These are phyloP conservation scores for Clinocottus analis DNA, from an alignment of 2,113 vertebrate genomes.

Conservation along the genomic window DNA sequence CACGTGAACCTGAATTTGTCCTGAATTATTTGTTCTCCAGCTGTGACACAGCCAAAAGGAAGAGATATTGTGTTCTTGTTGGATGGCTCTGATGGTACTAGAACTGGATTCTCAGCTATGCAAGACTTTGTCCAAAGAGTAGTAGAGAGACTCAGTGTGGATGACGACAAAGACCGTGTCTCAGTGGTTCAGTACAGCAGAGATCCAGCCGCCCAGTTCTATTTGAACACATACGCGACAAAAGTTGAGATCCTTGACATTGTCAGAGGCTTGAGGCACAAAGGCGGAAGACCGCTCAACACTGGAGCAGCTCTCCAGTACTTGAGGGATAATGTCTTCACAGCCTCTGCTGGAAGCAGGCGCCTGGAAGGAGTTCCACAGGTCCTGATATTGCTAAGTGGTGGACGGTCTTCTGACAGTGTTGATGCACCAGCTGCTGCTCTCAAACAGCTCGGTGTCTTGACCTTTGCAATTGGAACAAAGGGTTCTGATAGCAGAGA, in stretches of 20 bases:
- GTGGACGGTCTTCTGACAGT: conserved; percentile 61
- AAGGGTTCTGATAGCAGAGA: background rate
- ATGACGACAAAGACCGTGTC: conserved; percentile 32
- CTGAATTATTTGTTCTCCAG: background rate
- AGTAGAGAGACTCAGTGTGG: too few species aligned
- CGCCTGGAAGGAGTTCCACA: conserved; percentile 82
- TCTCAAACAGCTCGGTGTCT: conserved; percentile 59
- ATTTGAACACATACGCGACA: conserved; percentile 57
- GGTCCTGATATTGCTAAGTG: conserved; percentile 71
- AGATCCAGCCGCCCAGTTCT: conserved; percentile 59
- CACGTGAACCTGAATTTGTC: background rate
- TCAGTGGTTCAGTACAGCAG: conserved; percentile 68
- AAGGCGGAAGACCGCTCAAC: conserved; percentile 76
- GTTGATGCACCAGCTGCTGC: conserved; percentile 53
- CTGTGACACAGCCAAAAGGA: too few species aligned
- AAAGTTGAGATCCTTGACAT: conserved; percentile 32
- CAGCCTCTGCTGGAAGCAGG: conserved; percentile 84
- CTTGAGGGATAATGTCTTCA: conserved; percentile 79
- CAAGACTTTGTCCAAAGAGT: too few species aligned
- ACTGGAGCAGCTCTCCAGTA: conserved; percentile 83
- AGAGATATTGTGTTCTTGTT: too few species aligned
- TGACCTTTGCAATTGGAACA: conserved; percentile 31
- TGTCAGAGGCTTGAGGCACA: conserved; percentile 47
- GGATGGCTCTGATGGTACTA: too few species aligned
- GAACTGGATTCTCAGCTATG: too few species aligned